These are phyloP conservation scores for Hystrix cristata DNA, from an alignment of 2,113 vertebrate species.

Conservation along the genomic window DNA sequence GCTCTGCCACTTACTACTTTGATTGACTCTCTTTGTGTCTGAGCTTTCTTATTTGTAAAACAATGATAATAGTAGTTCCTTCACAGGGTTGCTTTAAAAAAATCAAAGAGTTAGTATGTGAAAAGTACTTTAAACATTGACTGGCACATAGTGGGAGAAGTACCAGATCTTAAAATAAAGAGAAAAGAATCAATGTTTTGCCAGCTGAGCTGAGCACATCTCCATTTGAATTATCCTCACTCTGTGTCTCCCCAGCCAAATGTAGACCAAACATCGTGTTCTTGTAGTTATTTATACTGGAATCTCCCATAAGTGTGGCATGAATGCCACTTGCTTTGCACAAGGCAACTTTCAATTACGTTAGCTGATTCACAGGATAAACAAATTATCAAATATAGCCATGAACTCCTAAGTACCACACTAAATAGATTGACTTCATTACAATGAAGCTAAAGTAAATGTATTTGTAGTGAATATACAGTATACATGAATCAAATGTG, in stretches of 20 bases:
- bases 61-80: not conserved
- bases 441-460: not conserved
- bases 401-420: not conserved
- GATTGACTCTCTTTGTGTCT: not conserved
- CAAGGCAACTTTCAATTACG: not conserved
- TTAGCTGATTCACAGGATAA: not conserved
- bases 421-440: conserved; percentile 14
- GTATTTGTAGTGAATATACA: not conserved
- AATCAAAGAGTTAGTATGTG: not conserved
- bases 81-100: not conserved
- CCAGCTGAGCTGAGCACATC: not conserved
- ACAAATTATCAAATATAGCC: not conserved
- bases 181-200: not conserved
- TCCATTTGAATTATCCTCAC: not conserved
- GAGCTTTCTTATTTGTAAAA: not conserved
- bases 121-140: not conserved
- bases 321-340: not conserved
- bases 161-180: not conserved
- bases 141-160: not conserved
- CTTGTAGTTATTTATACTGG: not conserved
- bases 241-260: not conserved
- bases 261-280: not conserved
- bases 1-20: not conserved
- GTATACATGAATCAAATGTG: not conserved
- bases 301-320: not conserved